Percentiles rank a stretch among this genome's conserved stretches.
phyloP scores from a whole-genome alignment of 2,113 vertebrate species.

The Halcyon senegalensis region DNA sequence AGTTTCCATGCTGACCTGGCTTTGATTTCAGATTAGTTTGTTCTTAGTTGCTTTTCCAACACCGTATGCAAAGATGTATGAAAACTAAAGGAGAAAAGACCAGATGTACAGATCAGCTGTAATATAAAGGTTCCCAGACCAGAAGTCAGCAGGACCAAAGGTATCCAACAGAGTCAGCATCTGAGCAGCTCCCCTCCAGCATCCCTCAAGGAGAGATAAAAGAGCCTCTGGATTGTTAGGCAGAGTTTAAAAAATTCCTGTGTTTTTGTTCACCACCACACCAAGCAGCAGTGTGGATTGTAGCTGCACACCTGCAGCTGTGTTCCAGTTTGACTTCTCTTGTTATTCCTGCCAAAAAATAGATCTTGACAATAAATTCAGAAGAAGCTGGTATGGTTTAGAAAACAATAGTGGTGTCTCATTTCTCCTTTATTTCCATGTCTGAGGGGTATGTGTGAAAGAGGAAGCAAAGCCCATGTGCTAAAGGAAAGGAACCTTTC shows the following conservation, averaged over 20 bases:
- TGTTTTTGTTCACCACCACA: slow-evolving; percentile 30
- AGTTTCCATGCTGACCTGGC: background rate
- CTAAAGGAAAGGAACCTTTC: background rate
- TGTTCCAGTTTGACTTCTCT: slow-evolving; percentile 33
- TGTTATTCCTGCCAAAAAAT: slow-evolving; percentile 39
- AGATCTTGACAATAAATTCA: slow-evolving; percentile 47
- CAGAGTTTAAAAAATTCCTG: background rate
- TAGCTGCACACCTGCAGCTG: slow-evolving; percentile 47
- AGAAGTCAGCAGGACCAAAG: background rate
- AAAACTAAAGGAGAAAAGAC: background rate
- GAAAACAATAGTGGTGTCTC: slow-evolving; percentile 22
- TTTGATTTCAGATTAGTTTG: background rate
- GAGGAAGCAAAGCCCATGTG: background rate
- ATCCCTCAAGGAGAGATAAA: slow-evolving; percentile 29
- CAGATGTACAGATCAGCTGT: slow-evolving; percentile 11
- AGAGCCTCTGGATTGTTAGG: background rate
- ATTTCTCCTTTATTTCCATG: slow-evolving; percentile 30
- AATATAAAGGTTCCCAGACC: background rate
- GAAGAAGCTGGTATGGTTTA: background rate
- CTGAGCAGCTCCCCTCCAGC: background rate
- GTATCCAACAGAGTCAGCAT: background rate
- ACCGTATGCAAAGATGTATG: background rate
- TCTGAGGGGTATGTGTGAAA: background rate
- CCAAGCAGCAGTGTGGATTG: background rate
- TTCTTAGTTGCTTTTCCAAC: slow-evolving; percentile 27